phyloP scores from a whole-genome alignment of 2,888 invertebrate species.

The Drosophila tripunctata region DNA sequence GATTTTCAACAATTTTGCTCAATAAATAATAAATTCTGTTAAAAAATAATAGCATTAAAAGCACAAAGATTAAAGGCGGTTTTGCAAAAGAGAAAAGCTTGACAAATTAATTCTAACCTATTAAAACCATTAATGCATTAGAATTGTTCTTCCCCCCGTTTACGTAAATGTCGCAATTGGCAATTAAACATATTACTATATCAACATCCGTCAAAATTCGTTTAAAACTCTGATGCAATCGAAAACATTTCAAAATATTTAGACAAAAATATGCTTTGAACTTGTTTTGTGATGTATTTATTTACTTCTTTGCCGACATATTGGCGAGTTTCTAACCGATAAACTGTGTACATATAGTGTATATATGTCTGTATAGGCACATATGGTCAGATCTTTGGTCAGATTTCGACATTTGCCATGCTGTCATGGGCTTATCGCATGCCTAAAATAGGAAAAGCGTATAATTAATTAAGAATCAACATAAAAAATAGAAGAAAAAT shows the following conservation, averaged over 20 bases:
- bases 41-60: too few relatives aligned
- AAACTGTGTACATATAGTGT: background rate
- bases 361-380: too few relatives aligned
- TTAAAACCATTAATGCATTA: too few relatives aligned
- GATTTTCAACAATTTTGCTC: too few relatives aligned
- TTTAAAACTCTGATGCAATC: conserved; percentile 43
- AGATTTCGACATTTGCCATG: conserved; percentile 38
- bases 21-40: too few relatives aligned
- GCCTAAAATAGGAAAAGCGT: conserved; percentile 55
- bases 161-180: conserved; percentile 34
- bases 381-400: conserved; percentile 9
- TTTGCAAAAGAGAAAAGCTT: too few relatives aligned
- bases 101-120: too few relatives aligned
- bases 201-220: conserved; percentile 45
- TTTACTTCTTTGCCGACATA: conserved; percentile 24
- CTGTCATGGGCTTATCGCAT: conserved; percentile 46
- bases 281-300: conserved; percentile 45
- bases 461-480: conserved; percentile 66
- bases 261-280: conserved; percentile 51
- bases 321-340: conserved; percentile 26
- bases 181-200: conserved; percentile 18
- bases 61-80: too few relatives aligned
- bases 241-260: conserved; percentile 49
- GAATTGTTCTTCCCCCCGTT: background rate
- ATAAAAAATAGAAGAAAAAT: too few relatives aligned